phyloP scores from a whole-genome alignment of 1,140 invertebrate species.

The Megathymus violae region DNA sequence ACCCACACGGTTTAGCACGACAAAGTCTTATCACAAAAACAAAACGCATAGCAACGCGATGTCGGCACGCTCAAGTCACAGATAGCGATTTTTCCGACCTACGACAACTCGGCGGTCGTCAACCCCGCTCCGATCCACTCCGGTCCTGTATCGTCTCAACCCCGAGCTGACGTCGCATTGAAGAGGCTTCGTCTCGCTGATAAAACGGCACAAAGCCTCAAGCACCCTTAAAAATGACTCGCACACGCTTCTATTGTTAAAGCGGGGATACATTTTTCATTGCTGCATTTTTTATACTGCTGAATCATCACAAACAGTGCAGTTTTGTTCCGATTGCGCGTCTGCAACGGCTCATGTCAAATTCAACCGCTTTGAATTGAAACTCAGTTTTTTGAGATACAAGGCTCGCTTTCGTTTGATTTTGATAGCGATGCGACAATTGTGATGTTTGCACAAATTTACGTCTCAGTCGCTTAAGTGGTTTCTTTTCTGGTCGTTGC shows the following conservation, averaged over 20 bases:
- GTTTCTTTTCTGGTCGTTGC: constrained; percentile 13
- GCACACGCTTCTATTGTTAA: constrained; percentile 63
- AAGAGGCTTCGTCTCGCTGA: constrained; percentile 54
- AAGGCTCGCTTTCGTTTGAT: not conserved
- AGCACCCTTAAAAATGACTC: constrained; percentile 50
- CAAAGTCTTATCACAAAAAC: constrained; percentile 19
- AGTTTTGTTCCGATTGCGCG: constrained; percentile 1
- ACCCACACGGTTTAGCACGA: constrained; percentile 13
- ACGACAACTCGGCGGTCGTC: constrained; percentile 56
- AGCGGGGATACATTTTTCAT: constrained; percentile 64
- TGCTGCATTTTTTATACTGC: constrained; percentile 53
- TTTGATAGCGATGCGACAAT: not conserved
- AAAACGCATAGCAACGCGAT: constrained; percentile 5
- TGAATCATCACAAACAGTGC: constrained; percentile 4
- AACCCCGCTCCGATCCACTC: constrained; percentile 44
- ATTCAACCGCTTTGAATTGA: not conserved
- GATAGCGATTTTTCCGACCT: constrained; percentile 48
- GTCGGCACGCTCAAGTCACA: constrained; percentile 29
- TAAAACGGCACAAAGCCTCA: constrained; percentile 64
- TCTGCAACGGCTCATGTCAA: not conserved
- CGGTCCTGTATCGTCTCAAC: constrained; percentile 36
- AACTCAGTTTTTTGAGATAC: not conserved
- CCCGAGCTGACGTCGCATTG: constrained; percentile 48
- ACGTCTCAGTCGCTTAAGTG: constrained; percentile 1
- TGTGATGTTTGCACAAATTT: constrained; percentile 14